Conservation (phyloP, 2,797 vertebrate genomes). For the Lepilemur ruficaudatus region DNA sequence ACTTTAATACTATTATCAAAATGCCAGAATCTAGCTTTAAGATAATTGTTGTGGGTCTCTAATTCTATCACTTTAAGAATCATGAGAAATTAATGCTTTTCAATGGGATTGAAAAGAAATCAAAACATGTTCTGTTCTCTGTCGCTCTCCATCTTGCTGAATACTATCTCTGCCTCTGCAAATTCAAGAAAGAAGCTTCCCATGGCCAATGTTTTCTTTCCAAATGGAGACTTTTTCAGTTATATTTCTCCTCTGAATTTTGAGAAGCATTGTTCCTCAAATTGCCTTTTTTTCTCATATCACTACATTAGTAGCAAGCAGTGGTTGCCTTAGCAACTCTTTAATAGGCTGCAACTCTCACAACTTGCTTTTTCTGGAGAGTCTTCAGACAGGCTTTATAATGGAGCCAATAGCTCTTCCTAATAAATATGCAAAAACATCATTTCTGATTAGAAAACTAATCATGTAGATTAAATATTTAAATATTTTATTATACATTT, state of each 20-base stretch:
- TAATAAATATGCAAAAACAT: conserved; percentile 39
- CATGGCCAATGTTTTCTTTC: background rate
- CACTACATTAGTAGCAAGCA: conserved; percentile 70
- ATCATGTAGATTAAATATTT: conserved; percentile 8
- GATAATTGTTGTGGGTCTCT: background rate
- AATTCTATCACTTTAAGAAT: background rate
- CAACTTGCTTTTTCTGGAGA: conserved; percentile 44
- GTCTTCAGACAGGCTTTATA: conserved; percentile 32
- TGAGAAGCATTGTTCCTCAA: conserved; percentile 60
- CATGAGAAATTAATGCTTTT: background rate
- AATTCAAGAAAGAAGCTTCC: background rate
- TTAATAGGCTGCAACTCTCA: conserved; percentile 50
- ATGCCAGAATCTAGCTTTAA: background rate
- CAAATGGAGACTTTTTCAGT: background rate
- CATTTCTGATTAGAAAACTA: conserved; percentile 18
- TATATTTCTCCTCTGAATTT: conserved; percentile 53
- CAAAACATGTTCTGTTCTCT: background rate
- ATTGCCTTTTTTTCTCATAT: conserved; percentile 61
- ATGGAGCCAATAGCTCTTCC: background rate
- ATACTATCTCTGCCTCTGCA: background rate
- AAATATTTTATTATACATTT: background rate
- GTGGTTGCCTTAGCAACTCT: conserved; percentile 76
- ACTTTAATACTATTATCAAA: background rate
- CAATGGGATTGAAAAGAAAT: background rate
- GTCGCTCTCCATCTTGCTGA: background rate